phyloP scores from a whole-genome alignment of 2,888 invertebrate genomes.

The Marronus borbonicus region DNA sequence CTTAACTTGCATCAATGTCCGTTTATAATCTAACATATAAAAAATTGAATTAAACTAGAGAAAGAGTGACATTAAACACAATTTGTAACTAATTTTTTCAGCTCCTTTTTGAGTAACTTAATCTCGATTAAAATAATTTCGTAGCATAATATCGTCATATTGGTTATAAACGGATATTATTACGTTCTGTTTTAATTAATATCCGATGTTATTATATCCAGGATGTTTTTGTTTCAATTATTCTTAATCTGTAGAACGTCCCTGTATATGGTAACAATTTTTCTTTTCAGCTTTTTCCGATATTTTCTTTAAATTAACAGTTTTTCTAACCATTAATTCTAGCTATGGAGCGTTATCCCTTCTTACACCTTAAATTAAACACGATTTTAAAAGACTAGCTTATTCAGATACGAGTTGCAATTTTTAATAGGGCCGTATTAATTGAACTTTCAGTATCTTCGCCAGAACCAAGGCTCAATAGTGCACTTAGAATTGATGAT shows the following conservation, averaged over 20 bases:
- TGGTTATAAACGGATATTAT: neutral
- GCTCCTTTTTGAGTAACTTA: too few species aligned
- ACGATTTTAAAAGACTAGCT: conserved; percentile 47
- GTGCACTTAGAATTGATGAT: neutral
- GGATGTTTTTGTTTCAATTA: neutral
- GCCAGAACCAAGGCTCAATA: neutral
- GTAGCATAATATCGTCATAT: neutral
- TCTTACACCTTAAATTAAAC: conserved; percentile 21
- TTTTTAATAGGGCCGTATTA: neutral
- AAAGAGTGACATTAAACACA: too few species aligned
- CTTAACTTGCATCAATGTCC: neutral
- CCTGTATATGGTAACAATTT: neutral
- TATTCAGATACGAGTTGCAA: neutral
- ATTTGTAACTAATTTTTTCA: too few species aligned
- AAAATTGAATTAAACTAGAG: too few species aligned
- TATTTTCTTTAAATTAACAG: neutral
- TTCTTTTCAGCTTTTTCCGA: neutral
- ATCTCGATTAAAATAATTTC: too few species aligned
- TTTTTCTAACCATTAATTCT: conserved; percentile 5
- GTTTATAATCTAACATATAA: neutral
- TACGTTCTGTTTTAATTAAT: neutral
- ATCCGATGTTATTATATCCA: conserved; percentile 10
- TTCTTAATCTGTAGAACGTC: neutral
- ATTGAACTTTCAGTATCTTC: conserved; percentile 6
- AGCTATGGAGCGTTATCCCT: neutral